Conservation (phyloP, 2,113 vertebrate species). For the Orthonyx spaldingii region DNA sequence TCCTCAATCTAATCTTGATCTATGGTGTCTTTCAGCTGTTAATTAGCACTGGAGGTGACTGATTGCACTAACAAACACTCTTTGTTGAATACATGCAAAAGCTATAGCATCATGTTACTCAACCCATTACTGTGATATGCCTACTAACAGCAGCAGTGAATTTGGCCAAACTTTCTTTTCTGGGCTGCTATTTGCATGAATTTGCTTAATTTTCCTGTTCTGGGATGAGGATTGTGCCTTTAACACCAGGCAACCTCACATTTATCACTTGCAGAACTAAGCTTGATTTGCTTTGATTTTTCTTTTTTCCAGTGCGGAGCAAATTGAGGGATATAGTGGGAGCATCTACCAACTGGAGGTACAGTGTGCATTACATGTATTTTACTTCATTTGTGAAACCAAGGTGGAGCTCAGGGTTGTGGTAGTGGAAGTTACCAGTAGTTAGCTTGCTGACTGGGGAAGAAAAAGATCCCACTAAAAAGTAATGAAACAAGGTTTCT, state of each 20-base stretch:
- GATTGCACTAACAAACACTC: background rate
- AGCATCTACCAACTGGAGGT: slow-evolving; percentile 94
- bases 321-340: slow-evolving; percentile 89
- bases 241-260: background rate
- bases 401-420: background rate
- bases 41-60: background rate
- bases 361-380: slow-evolving; percentile 28
- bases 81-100: background rate
- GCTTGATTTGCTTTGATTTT: slow-evolving; percentile 50
- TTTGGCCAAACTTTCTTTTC: background rate
- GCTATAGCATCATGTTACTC: background rate
- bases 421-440: background rate
- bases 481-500: background rate
- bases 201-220: slow-evolving; percentile 19
- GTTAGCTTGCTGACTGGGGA: background rate
- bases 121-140: background rate
- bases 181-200: slow-evolving; percentile 47
- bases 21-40: background rate
- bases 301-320: slow-evolving; percentile 81
- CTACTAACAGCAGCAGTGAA: slow-evolving; percentile 13
- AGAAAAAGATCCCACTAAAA: background rate
- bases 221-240: slow-evolving; percentile 12
- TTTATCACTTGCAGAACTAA: background rate
- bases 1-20: background rate
- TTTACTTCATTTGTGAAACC: background rate